These are phyloP conservation scores for Rhinoraja longicauda DNA, from an alignment of 2,797 vertebrate species.

Conservation along the genomic window DNA sequence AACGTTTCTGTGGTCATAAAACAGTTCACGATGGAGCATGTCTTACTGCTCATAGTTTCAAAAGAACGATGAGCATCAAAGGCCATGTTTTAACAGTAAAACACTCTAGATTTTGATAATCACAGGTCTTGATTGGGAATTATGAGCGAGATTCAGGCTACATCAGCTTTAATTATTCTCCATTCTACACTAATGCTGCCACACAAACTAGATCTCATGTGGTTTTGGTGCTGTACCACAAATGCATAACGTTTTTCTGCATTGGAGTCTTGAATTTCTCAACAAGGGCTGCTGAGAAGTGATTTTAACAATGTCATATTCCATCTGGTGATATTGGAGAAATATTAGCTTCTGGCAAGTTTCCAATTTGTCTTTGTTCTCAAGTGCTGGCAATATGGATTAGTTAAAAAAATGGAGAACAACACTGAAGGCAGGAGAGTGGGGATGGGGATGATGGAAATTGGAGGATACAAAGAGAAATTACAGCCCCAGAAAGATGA, in stretches of 20 bases:
- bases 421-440: not conserved
- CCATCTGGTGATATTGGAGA: not conserved
- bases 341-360: constrained; percentile 16
- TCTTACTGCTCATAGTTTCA: too few relatives aligned
- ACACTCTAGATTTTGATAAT: not conserved
- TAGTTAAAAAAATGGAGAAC: not conserved
- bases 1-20: not conserved
- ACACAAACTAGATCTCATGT: not conserved
- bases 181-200: not conserved
- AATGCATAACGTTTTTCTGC: not conserved
- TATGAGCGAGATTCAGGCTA: not conserved
- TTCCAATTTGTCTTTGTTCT: not conserved
- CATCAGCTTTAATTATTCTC: not conserved
- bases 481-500: not conserved
- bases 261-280: not conserved
- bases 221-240: not conserved
- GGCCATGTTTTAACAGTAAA: not conserved
- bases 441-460: too few relatives aligned
- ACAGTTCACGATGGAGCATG: not conserved
- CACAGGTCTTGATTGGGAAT: not conserved
- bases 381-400: not conserved
- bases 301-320: not conserved
- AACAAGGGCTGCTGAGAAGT: not conserved
- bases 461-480: not conserved
- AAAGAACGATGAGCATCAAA: not conserved